Conservation (phyloP, 2,113 vertebrate genomes). For the Odontophorus gujanensis region DNA sequence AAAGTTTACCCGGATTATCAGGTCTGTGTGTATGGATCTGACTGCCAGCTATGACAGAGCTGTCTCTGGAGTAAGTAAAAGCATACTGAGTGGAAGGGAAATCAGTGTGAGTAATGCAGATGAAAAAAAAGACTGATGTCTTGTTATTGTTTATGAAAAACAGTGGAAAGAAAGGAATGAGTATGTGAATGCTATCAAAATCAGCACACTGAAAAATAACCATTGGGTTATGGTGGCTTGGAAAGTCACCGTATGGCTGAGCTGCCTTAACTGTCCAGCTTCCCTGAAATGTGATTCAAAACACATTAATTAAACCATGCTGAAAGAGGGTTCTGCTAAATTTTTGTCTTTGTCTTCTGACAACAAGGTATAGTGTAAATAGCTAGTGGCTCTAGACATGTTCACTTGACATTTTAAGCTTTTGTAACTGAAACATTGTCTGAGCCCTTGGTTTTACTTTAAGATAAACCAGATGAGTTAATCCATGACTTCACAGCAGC, state of each 20-base stretch:
- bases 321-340: not conserved
- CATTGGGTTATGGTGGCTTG: not conserved
- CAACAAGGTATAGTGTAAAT: fast-evolving
- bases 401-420: not conserved
- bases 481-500: not conserved
- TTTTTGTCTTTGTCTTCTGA: not conserved
- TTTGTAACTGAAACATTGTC: not conserved
- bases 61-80: not conserved
- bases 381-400: not conserved
- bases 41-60: not conserved
- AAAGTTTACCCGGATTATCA: not conserved
- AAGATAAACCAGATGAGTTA: not conserved
- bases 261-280: not conserved
- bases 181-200: not conserved
- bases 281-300: not conserved
- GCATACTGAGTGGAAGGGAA: conserved; percentile 1
- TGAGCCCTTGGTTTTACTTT: not conserved
- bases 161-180: not conserved
- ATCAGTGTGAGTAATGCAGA: not conserved
- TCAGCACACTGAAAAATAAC: not conserved
- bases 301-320: not conserved
- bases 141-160: not conserved
- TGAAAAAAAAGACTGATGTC: not conserved
- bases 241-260: not conserved
- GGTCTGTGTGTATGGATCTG: not conserved